Percentiles rank a stretch among this genome's conserved stretches.
These are phyloP conservation scores for Acipenser transmontanus DNA, from an alignment of 2,797 vertebrate species.

Conservation along the genomic window DNA sequence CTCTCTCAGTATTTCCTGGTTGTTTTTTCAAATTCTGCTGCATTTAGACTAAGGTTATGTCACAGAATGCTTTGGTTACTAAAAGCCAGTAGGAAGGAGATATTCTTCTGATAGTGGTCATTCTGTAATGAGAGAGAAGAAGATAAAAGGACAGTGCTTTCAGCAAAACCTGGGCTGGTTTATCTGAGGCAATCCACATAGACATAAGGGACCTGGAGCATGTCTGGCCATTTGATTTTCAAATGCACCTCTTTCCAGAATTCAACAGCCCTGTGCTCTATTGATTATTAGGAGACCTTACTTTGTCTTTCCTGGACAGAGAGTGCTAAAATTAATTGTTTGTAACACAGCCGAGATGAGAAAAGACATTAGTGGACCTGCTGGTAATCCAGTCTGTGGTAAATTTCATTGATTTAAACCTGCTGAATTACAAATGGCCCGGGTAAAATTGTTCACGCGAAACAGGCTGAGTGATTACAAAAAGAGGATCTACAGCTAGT, in stretches of 20 bases:
- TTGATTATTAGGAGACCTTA: constrained; percentile 44
- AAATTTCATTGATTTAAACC: constrained; percentile 27
- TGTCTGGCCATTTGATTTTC: constrained; percentile 49
- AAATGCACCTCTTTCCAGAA: constrained; percentile 32
- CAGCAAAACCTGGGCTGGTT: constrained; percentile 37
- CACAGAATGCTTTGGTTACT: constrained; percentile 19
- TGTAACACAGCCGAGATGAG: constrained; percentile 45
- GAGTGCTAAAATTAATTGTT: constrained; percentile 35
- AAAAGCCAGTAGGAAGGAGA: constrained; percentile 41
- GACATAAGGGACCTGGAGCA: constrained; percentile 41
- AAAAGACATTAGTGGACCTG: constrained; percentile 27
- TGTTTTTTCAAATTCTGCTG: background rate
- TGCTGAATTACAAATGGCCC: constrained; percentile 26
- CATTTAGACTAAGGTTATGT: background rate
- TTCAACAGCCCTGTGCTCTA: constrained; percentile 39
- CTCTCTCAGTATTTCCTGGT: too few species aligned
- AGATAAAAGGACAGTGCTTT: constrained; percentile 29
- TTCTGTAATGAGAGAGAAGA: constrained; percentile 38
- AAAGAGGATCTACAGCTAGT: background rate
- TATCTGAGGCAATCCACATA: constrained; percentile 55
- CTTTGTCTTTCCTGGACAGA: constrained; percentile 41
- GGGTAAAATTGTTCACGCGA: constrained; percentile 21
- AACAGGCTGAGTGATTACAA: constrained; percentile 9
- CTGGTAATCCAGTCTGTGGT: constrained; percentile 27
- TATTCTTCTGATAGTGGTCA: constrained; percentile 38